Percentiles rank a stretch among this genome's conserved stretches.
These are phyloP conservation scores for Whitmania pigra DNA, from an alignment of 1,140 invertebrate species.

Conservation along the genomic window DNA sequence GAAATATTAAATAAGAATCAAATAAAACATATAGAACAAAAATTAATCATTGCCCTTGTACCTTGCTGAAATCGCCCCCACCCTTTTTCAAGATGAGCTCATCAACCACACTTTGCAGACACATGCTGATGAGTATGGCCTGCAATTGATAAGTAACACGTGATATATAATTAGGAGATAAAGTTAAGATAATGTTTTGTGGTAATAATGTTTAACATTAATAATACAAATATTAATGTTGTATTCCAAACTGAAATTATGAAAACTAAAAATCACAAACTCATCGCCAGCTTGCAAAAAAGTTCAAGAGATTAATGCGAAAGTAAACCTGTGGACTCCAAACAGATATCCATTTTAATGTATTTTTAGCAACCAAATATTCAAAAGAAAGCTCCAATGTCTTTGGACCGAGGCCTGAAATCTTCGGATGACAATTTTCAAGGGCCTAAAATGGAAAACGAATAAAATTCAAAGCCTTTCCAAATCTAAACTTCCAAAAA, in stretches of 20 bases:
- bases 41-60: constrained; percentile 22
- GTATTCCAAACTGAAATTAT: not conserved
- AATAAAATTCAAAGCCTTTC: not conserved
- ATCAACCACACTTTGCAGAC: constrained; percentile 84
- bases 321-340: constrained; percentile 58
- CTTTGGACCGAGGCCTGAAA: constrained; percentile 5
- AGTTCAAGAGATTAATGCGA: not conserved
- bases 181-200: constrained; percentile 10
- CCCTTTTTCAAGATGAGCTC: constrained; percentile 73
- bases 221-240: not conserved
- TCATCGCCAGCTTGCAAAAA: not conserved
- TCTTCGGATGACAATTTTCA: constrained; percentile 7
- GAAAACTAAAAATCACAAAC: not conserved
- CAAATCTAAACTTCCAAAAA: not conserved
- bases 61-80: constrained; percentile 43
- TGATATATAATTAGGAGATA: not conserved
- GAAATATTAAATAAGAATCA: too few relatives aligned
- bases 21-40: too few relatives aligned
- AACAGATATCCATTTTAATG: constrained; percentile 80
- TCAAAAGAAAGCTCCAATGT: constrained; percentile 78
- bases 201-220: not conserved
- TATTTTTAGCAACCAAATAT: constrained; percentile 82
- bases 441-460: not conserved
- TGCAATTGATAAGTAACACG: constrained; percentile 24
- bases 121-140: constrained; percentile 85